Conservation (phyloP, 2,113 vertebrate species). For the Lethenteron reissneri region DNA sequence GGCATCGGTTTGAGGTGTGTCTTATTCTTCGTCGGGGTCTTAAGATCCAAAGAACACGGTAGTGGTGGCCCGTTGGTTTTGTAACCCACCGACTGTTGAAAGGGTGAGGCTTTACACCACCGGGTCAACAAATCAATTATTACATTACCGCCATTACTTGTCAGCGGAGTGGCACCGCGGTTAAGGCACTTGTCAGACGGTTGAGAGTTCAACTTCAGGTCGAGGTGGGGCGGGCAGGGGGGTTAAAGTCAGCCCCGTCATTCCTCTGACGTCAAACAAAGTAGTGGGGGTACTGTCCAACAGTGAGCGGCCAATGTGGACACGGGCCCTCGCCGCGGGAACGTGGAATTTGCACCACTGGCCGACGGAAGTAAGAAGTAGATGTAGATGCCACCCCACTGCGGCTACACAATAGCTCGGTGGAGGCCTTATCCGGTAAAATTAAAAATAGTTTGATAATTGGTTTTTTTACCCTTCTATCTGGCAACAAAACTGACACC, state of each 20-base stretch:
- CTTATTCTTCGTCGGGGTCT: not conserved
- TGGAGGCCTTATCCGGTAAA: too few species aligned
- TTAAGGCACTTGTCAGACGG: not conserved
- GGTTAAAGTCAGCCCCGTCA: not conserved
- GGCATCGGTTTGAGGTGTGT: too few species aligned
- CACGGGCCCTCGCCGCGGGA: too few species aligned
- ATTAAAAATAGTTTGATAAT: too few species aligned
- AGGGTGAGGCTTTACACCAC: not conserved
- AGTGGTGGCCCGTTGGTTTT: not conserved
- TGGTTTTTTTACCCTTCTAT: too few species aligned
- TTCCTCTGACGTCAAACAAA: not conserved
- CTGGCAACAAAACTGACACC: too few species aligned
- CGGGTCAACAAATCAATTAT: not conserved
- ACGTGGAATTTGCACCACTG: too few species aligned
- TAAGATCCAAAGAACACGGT: not conserved
- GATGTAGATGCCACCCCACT: too few species aligned
- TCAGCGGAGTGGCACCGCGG: not conserved
- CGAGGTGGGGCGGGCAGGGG: not conserved
- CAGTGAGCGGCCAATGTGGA: too few species aligned
- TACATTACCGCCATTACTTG: not conserved
- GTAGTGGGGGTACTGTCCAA: too few species aligned
- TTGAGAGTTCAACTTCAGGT: not conserved
- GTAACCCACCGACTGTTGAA: not conserved
- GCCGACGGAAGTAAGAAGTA: too few species aligned
- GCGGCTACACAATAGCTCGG: too few species aligned